phyloP scores from a whole-genome alignment of 1,140 invertebrate genomes.

The Acromyrmex charruanus region DNA sequence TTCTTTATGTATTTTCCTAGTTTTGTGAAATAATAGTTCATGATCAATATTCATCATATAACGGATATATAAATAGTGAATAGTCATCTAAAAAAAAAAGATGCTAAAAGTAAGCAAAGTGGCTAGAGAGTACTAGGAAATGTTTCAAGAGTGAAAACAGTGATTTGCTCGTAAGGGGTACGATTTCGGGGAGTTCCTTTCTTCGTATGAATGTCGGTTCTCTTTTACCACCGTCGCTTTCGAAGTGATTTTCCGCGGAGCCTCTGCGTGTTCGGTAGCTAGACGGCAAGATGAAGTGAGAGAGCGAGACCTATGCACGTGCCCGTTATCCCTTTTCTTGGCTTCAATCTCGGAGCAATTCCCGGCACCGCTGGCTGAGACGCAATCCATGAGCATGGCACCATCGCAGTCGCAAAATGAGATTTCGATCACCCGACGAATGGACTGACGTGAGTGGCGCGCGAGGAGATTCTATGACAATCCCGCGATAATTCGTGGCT shows the following conservation, averaged over 20 bases:
- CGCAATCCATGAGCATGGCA: conserved; percentile 62
- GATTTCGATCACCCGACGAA: conserved; percentile 66
- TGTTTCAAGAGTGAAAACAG: conserved; percentile 14
- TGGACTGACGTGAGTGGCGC: conserved; percentile 55
- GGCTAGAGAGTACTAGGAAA: not conserved
- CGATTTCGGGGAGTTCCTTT: conserved; percentile 43
- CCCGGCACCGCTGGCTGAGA: conserved; percentile 37
- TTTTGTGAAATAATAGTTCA: not conserved
- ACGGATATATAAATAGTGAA: not conserved
- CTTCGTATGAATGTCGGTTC: conserved; percentile 17
- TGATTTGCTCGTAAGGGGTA: not conserved
- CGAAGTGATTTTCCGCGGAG: conserved; percentile 49
- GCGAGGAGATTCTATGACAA: conserved; percentile 10
- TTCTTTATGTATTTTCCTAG: not conserved
- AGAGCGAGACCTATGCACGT: conserved; percentile 35
- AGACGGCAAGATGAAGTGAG: conserved; percentile 14
- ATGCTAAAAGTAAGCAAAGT: not conserved
- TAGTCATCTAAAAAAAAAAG: not conserved
- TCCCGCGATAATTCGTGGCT: conserved; percentile 52
- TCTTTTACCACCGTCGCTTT: conserved; percentile 32
- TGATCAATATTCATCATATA: not conserved
- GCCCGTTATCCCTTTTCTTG: conserved; percentile 64
- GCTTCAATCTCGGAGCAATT: conserved; percentile 72
- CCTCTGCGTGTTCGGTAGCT: conserved; percentile 19
- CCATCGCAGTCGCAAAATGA: conserved; percentile 62